Evolutionary conservation across 1,140 invertebrate genomes (phyloP), one percentile per base, ranked within the genome.

Genomic region (Drosophila eugracilis): DNA sequence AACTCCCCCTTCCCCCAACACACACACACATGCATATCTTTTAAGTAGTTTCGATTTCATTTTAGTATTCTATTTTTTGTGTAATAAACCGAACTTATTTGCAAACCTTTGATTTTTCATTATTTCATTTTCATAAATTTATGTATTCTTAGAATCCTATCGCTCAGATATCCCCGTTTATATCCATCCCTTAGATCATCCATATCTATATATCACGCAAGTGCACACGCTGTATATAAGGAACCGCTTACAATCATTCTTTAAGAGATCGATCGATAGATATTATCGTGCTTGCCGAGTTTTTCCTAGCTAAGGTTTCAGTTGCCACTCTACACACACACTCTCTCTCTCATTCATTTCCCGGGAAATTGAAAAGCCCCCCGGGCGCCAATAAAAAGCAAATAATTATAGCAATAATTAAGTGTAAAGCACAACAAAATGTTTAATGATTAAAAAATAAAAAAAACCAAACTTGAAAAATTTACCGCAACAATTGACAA

Each of bases 251-350:
- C 59, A 75, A 79, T 76, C 76, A 83, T 75, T 83, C 76, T 69
- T 39, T 48, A 70, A 70, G 62, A 67, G 39, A 72, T 42, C 69
- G 77, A 78, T 12, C 55, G 39, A 72, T 42, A 60, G 77, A 78
- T 12, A 53, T 55, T 53, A 44, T 49, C 37, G 49, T 48, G 72
- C 72, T 74, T 75, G 41, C 63, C 57, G 60, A 74, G 67, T 53
- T 80, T 73, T 81, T 85, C 72, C 81, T 81, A 85, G 81, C 78
- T 78, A 88, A 81, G 81, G 83, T 86, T 86, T 88, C 83, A 86
- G 83, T 88, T 86, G 41, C 36, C 14, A 62, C 21, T n/a, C n/a
- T n/a, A 73, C 14, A 57, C 32, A 6, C 12, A n/a, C n/a, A n/a
- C n/a, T n/a, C n/a, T n/a, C n/a, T 22, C 19, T 55, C 26, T 58